Percentiles rank a stretch among this genome's conserved stretches.
Conservation (phyloP, 2,888 invertebrate genomes). For the Lydus trimaculatus region DNA sequence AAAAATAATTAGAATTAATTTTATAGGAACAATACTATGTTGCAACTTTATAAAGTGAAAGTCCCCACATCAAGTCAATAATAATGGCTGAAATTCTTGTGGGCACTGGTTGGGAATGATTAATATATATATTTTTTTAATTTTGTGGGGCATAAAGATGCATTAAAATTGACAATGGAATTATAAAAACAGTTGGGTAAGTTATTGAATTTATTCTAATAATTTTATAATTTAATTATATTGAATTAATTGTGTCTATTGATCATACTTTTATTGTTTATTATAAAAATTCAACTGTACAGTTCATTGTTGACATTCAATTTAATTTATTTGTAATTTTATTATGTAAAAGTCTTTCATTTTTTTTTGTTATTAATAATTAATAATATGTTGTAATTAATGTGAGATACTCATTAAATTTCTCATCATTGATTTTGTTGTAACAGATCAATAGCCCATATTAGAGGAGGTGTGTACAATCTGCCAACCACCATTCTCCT, state of each 20-base stretch:
- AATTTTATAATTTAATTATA: not conserved
- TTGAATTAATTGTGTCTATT: not conserved
- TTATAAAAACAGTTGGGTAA: constrained; percentile 2
- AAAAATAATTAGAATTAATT: not conserved
- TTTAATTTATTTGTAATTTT: constrained; percentile 1
- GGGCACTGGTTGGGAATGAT: constrained; percentile 13
- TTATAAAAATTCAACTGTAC: constrained; percentile 4
- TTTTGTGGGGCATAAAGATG: not conserved
- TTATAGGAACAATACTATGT: not conserved
- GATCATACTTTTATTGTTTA: constrained; percentile 24
- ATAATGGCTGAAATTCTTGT: constrained; percentile 27
- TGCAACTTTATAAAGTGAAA: constrained; percentile 1
- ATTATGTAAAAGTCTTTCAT: not conserved
- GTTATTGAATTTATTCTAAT: not conserved
- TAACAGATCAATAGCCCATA: constrained; percentile 51
- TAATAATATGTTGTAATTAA: not conserved
- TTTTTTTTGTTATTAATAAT: constrained; percentile 4
- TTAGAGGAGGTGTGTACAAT: constrained; percentile 39
- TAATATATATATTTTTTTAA: not conserved
- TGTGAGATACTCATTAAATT: constrained; percentile 15
- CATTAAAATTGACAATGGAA: not conserved
- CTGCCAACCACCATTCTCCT: constrained; percentile 20
- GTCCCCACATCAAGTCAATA: constrained; percentile 20
- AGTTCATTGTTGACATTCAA: not conserved
- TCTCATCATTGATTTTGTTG: constrained; percentile 50